A percentile compares a stretch with the other conserved stretches of the same genome.
Evolutionary conservation across 2,797 vertebrate species (phyloP).

Genomic region (Argentina silus): DNA sequence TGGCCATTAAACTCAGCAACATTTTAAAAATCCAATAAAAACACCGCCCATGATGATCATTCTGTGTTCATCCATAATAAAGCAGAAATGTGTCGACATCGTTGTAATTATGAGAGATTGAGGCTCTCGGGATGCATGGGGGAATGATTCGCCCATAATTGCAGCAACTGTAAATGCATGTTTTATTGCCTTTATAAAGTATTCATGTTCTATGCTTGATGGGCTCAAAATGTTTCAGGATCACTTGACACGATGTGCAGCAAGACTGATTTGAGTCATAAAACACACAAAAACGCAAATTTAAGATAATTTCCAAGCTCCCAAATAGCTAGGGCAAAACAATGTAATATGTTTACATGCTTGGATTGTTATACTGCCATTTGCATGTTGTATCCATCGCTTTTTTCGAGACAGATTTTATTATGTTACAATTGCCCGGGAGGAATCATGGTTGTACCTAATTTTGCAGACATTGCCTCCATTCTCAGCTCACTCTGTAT

Average conservation of each 20-base stretch:
- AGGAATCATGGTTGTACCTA: slow-evolving; percentile 8
- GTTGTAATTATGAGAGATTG: slow-evolving; percentile 67
- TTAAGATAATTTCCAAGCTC: slow-evolving; percentile 51
- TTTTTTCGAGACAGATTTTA: slow-evolving; percentile 6
- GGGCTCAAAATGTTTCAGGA: slow-evolving; percentile 65
- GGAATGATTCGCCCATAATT: slow-evolving; percentile 67
- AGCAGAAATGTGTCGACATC: slow-evolving; percentile 64
- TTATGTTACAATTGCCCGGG: slow-evolving; percentile 13
- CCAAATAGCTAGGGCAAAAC: slow-evolving; percentile 26
- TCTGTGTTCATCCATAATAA: slow-evolving; percentile 66
- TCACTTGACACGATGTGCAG: slow-evolving; percentile 30
- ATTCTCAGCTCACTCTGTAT: background rate
- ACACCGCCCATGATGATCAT: slow-evolving; percentile 50
- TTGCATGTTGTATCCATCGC: background rate
- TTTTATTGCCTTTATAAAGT: slow-evolving; percentile 80
- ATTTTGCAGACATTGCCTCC: slow-evolving; percentile 13
- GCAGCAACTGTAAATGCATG: slow-evolving; percentile 67
- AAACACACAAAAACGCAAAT: slow-evolving; percentile 61
- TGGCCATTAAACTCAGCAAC: slow-evolving; percentile 24
- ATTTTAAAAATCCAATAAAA: slow-evolving; percentile 60
- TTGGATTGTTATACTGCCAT: slow-evolving; percentile 11
- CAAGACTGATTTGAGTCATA: slow-evolving; percentile 64
- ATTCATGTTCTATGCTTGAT: slow-evolving; percentile 73
- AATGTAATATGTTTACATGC: slow-evolving; percentile 29
- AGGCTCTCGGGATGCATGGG: slow-evolving; percentile 50